A percentile compares a stretch with the other conserved stretches of the same genome.
Evolutionary conservation across 2,888 invertebrate genomes (phyloP).

Genomic region (Pollenia amentaria): DNA sequence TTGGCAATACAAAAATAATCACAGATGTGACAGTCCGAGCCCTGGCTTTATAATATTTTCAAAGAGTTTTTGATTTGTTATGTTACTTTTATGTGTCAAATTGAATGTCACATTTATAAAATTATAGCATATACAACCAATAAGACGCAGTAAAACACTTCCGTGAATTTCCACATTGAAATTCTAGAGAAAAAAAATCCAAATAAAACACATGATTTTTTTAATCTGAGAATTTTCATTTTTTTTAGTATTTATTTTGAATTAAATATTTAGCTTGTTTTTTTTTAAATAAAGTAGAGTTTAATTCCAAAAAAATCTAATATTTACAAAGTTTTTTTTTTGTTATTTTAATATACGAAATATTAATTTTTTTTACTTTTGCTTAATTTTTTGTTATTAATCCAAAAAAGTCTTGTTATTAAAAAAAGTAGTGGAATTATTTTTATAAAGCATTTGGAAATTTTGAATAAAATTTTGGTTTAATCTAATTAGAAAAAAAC

Average conservation of each 20-base stretch:
- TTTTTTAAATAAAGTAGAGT: conserved; percentile 67
- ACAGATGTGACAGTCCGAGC: conserved; percentile 10
- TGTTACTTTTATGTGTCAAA: too few relatives aligned
- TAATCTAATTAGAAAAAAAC: background rate
- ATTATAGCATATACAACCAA: too few relatives aligned
- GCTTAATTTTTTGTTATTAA: conserved; percentile 33
- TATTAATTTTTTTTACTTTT: conserved; percentile 25
- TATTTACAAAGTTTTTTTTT: conserved; percentile 60
- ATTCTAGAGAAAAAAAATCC: background rate
- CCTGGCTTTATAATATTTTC: background rate
- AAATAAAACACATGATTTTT: conserved; percentile 50
- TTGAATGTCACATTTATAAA: too few relatives aligned
- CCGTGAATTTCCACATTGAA: too few relatives aligned
- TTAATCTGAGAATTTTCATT: conserved; percentile 57
- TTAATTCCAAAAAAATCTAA: conserved; percentile 68
- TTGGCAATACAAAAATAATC: conserved; percentile 8
- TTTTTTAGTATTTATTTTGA: conserved; percentile 54
- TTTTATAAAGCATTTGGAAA: conserved; percentile 9
- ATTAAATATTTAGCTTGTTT: conserved; percentile 56
- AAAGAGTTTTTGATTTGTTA: too few relatives aligned
- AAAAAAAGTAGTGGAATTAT: background rate
- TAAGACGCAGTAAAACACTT: too few relatives aligned
- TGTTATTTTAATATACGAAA: conserved; percentile 32
- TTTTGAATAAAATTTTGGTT: conserved; percentile 31
- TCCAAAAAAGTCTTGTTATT: conserved; percentile 53